A percentile compares a stretch with the other conserved stretches of the same genome.
Evolutionary conservation across 2,888 invertebrate genomes (phyloP).

Genomic region (Drosophila hamatofila): DNA sequence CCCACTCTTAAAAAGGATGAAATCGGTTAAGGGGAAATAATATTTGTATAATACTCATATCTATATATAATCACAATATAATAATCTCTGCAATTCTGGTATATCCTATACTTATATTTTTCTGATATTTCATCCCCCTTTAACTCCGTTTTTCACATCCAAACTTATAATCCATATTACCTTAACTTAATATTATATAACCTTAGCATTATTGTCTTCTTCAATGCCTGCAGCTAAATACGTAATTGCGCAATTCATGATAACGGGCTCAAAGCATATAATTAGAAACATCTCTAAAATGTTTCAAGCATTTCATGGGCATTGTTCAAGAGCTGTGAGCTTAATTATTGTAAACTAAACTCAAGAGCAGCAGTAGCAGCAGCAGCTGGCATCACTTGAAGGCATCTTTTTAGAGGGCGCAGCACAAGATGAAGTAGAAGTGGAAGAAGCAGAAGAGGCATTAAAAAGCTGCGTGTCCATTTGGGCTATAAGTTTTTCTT

Average conservation of each 20-base stretch:
- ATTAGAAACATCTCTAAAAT: conserved; percentile 34
- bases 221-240: conserved; percentile 23
- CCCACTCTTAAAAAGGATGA: too few relatives aligned
- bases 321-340: conserved; percentile 47
- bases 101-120: not conserved
- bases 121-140: not conserved
- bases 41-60: not conserved
- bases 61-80: not conserved
- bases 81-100: not conserved
- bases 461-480: conserved; percentile 51
- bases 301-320: conserved; percentile 26
- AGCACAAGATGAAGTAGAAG: not conserved
- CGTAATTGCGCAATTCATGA: conserved; percentile 45
- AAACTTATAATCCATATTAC: conserved; percentile 1
- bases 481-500: conserved; percentile 50
- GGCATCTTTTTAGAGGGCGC: conserved; percentile 16
- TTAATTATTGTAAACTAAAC: conserved; percentile 57
- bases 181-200: conserved; percentile 13
- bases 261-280: conserved; percentile 20
- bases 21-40: not conserved
- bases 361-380: conserved; percentile 22
- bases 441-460: not conserved
- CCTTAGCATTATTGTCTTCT: conserved; percentile 1
- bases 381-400: conserved; percentile 18
- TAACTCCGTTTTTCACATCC: not conserved